Evolutionary conservation across 2,113 vertebrate genomes (phyloP).

Genomic region (Chionis minor): DNA sequence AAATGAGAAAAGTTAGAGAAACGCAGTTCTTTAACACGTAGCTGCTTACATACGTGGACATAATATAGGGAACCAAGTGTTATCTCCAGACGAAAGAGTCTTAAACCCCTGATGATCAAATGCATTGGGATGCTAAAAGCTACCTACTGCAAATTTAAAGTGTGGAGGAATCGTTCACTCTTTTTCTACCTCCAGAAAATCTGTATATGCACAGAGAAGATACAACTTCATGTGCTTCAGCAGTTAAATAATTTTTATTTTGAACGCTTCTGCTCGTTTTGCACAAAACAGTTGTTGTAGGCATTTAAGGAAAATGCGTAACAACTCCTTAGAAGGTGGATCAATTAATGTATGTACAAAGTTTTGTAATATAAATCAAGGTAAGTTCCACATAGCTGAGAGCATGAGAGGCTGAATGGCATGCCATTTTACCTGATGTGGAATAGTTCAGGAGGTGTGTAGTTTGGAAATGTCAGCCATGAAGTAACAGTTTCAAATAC

Average conservation of each 20-base stretch:
- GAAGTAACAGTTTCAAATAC: not conserved
- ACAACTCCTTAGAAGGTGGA: not conserved
- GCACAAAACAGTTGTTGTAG: not conserved
- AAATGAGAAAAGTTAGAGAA: not conserved
- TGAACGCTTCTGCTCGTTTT: not conserved
- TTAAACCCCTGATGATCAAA: not conserved
- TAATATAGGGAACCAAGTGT: not conserved
- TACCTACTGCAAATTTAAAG: not conserved
- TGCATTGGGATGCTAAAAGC: not conserved
- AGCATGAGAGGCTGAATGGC: not conserved
- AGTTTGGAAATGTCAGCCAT: conserved; percentile 38
- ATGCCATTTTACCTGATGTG: not conserved
- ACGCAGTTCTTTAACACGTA: not conserved
- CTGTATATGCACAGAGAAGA: not conserved
- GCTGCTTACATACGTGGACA: not conserved
- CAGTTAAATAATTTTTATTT: not conserved
- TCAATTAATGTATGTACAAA: fast-evolving
- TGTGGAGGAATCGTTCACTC: not conserved
- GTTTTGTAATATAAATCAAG: not conserved
- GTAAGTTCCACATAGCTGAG: not conserved
- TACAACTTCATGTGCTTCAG: not conserved
- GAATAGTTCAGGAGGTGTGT: not conserved
- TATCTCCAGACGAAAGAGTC: not conserved
- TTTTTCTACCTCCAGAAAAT: not conserved
- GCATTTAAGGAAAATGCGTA: not conserved